Percentiles rank a stretch among this genome's conserved stretches.
Evolutionary conservation across 1,140 invertebrate genomes (phyloP).

Genomic region (Sogatella furcifera): DNA sequence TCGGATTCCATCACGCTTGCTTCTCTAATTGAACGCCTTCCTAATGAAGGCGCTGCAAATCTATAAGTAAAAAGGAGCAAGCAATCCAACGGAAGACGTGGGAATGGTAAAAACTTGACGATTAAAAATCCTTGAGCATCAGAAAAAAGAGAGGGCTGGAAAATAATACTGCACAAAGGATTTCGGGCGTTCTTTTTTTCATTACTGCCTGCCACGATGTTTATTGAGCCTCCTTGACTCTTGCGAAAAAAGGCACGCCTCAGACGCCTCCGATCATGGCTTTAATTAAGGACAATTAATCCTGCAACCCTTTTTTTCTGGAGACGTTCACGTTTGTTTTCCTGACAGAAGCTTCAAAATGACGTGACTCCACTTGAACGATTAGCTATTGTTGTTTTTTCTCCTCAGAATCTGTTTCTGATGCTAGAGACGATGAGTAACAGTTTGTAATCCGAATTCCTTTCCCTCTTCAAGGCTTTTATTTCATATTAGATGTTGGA

Average conservation of each 20-base stretch:
- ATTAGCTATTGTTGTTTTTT: no score
- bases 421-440: no score
- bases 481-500: no score
- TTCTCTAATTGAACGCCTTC: background rate
- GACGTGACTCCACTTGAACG: no score
- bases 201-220: background rate
- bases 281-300: conserved; percentile 2
- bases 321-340: no score
- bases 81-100: background rate
- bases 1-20: background rate
- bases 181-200: background rate
- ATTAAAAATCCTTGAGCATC: background rate
- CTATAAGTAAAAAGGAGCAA: background rate
- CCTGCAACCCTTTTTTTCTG: background rate
- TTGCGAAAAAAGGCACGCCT: no score
- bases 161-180: conserved; percentile 1
- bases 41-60: background rate
- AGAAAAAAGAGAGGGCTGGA: background rate
- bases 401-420: no score
- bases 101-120: background rate
- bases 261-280: background rate
- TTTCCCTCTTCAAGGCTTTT: no score
- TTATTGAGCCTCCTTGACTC: no score
- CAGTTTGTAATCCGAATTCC: no score
- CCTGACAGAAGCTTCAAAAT: no score